phyloP scores from a whole-genome alignment of 92 coral and sea anemone species.

The Nematostella vectensis region DNA sequence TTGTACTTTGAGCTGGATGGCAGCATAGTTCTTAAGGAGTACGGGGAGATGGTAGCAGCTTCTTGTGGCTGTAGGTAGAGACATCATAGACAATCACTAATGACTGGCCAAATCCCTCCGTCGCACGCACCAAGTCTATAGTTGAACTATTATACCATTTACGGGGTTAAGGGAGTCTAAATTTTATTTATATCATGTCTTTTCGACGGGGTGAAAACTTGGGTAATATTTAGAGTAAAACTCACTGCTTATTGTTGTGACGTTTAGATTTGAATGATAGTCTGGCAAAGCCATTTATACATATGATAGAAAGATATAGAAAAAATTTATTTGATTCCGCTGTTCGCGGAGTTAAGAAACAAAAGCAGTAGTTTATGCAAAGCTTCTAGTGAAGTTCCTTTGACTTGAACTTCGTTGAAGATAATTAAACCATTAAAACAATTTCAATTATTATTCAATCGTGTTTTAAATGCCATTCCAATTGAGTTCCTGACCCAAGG shows the following conservation, averaged over 20 bases:
- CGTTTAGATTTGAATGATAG: neutral
- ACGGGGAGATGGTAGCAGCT: slow-evolving; percentile 83
- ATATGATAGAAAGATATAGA: neutral
- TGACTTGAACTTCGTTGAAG: neutral
- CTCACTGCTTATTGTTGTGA: neutral
- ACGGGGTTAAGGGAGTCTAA: no score
- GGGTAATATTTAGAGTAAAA: neutral
- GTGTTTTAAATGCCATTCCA: slow-evolving; percentile 5
- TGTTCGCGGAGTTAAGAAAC: no score
- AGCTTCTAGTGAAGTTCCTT: neutral
- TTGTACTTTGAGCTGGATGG: slow-evolving; percentile 79
- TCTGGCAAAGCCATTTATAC: slow-evolving; percentile 3
- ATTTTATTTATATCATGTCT: neutral
- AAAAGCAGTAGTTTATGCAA: neutral
- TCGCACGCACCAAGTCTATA: no score
- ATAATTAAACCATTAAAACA: neutral
- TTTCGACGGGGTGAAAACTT: no score
- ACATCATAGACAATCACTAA: neutral
- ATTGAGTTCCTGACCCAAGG: neutral
- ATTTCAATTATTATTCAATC: neutral
- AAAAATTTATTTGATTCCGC: neutral
- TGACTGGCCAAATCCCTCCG: neutral
- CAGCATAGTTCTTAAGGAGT: slow-evolving; percentile 65
- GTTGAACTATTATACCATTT: no score
- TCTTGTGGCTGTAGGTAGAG: slow-evolving; percentile 92